A percentile compares a stretch with the other conserved stretches of the same genome.
These are phyloP conservation scores for Pyrocephalus nanus DNA, from an alignment of 2,797 vertebrate genomes.

Conservation along the genomic window DNA sequence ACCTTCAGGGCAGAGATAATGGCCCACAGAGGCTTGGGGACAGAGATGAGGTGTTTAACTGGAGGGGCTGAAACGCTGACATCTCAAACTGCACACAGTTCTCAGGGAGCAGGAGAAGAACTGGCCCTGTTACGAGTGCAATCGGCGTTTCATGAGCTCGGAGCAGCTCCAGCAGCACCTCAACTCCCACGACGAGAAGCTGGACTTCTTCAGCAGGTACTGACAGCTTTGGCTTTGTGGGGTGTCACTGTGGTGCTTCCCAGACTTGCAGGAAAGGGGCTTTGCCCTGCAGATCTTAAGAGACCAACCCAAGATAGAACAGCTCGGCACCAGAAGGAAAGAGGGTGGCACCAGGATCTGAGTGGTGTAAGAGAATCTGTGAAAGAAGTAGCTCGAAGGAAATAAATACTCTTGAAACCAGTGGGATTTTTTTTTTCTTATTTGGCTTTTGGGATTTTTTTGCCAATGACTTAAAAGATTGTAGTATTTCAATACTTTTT, in stretches of 20 bases:
- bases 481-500: not conserved
- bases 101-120: slow-evolving; percentile 97
- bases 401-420: not conserved
- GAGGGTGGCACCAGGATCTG: not conserved
- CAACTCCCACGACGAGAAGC: slow-evolving; percentile 96
- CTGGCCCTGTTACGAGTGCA: slow-evolving; percentile 98
- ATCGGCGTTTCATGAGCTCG: slow-evolving; percentile 94
- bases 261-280: not conserved
- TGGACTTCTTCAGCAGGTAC: slow-evolving; percentile 91
- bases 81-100: slow-evolving; percentile 75
- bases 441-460: not conserved
- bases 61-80: not conserved
- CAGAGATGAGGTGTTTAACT: not conserved
- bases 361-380: not conserved
- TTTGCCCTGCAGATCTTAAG: not conserved
- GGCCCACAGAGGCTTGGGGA: not conserved
- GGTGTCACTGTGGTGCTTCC: not conserved
- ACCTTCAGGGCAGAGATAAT: not conserved
- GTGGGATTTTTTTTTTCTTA: not conserved
- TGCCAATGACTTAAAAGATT: not conserved
- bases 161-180: slow-evolving; percentile 97
- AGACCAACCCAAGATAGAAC: not conserved
- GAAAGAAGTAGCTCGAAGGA: not conserved
- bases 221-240: not conserved
- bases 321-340: not conserved